Conservation (phyloP, 2,113 vertebrate species). For the Setophaga coronata region DNA sequence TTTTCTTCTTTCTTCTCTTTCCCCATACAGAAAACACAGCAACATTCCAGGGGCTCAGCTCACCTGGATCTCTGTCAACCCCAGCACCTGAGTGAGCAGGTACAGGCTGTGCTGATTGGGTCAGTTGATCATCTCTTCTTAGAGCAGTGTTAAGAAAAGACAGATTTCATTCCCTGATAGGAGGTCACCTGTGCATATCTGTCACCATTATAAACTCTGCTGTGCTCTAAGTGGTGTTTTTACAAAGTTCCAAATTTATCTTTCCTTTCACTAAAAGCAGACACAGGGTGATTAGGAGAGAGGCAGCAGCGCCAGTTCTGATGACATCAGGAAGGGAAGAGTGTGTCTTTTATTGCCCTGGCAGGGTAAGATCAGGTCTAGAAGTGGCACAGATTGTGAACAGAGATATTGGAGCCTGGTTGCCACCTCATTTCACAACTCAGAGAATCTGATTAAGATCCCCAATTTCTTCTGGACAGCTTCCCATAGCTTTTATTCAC, state of each 20-base stretch:
- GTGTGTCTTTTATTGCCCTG: not conserved
- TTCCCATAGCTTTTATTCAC: not conserved
- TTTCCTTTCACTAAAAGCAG: not conserved
- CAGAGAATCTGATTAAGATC: not conserved
- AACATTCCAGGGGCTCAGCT: not conserved
- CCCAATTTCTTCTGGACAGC: not conserved
- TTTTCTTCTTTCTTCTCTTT: not conserved
- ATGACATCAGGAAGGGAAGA: not conserved
- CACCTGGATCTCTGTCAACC: not conserved
- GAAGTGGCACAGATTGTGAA: not conserved
- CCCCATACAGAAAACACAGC: not conserved
- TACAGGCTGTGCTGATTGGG: not conserved
- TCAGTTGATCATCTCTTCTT: not conserved
- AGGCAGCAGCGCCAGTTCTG: not conserved
- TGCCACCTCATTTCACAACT: not conserved
- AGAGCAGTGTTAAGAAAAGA: not conserved
- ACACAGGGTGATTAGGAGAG: not conserved
- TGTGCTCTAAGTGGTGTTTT: not conserved
- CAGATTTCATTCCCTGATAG: not conserved
- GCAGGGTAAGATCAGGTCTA: not conserved
- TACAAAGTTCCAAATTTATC: not conserved
- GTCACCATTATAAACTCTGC: not conserved
- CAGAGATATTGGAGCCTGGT: not conserved
- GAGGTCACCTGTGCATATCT: fast-evolving
- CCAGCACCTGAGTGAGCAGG: not conserved